These are phyloP conservation scores for Apostichopus leukothele DNA, from an alignment of 53 echinoderm and acorn worm genomes.

Conservation along the genomic window DNA sequence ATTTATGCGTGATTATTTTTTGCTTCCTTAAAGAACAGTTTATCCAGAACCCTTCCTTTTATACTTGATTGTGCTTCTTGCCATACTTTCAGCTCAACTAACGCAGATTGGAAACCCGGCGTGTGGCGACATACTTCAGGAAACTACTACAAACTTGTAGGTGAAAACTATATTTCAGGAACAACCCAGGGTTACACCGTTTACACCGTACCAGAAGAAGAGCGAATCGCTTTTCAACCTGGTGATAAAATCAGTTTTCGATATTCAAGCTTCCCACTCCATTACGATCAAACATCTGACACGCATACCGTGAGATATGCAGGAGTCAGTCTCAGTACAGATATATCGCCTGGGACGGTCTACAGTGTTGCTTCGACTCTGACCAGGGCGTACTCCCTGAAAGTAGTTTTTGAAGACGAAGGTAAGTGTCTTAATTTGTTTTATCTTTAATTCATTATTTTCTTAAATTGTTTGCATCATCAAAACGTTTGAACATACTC, in stretches of 20 bases:
- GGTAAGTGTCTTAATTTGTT: constrained; percentile 25
- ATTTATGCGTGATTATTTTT: too few species aligned
- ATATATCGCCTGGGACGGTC: constrained; percentile 43
- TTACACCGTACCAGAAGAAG: constrained; percentile 54
- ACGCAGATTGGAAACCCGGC: constrained; percentile 71
- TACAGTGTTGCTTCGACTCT: constrained; percentile 53
- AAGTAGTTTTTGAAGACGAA: constrained; percentile 71
- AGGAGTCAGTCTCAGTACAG: constrained; percentile 54
- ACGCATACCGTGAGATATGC: constrained; percentile 54
- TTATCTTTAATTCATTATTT: too few species aligned
- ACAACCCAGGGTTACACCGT: constrained; percentile 70
- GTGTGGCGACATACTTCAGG: constrained; percentile 71
- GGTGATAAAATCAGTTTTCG: constrained; percentile 80
- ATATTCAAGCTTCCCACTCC: constrained; percentile 55
- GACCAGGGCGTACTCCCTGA: constrained; percentile 68
- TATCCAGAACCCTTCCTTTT: neutral
- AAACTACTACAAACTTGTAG: constrained; percentile 78
- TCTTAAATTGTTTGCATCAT: too few species aligned
- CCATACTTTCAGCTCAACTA: constrained; percentile 52
- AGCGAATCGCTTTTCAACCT: constrained; percentile 70
- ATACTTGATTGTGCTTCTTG: neutral
- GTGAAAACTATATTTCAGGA: constrained; percentile 71
- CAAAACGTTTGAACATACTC: too few species aligned
- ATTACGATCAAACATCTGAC: constrained; percentile 73
- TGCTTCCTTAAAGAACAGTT: neutral